Evolutionary conservation across 30 jellyfish, hydroid and myxozoan genomes (phyloP).

Genomic region (Rhopilema esculentum): DNA sequence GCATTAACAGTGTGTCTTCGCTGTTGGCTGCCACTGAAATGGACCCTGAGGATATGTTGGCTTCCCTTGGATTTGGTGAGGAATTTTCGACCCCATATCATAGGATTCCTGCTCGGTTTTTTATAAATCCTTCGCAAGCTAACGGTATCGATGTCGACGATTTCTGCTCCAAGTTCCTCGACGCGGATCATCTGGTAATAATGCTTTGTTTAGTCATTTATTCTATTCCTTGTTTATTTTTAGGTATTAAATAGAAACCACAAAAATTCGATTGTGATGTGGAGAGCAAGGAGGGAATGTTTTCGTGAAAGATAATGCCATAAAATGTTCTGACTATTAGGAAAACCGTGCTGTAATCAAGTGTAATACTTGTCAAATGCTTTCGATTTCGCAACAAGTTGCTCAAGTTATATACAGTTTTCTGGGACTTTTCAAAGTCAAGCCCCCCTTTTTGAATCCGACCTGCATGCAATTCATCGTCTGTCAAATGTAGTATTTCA

Average conservation of each 20-base stretch:
- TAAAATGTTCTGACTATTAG: too few species aligned
- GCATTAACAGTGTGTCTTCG: constrained; percentile 61
- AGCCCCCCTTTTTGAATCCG: too few species aligned
- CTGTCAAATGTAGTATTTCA: too few species aligned
- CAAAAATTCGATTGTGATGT: not conserved
- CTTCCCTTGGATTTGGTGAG: constrained; percentile 62
- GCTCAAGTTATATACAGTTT: too few species aligned
- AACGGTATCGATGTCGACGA: constrained; percentile 66
- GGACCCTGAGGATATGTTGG: constrained; percentile 70
- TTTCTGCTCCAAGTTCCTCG: constrained; percentile 15
- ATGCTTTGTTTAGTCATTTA: not conserved
- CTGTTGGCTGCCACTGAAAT: constrained; percentile 66
- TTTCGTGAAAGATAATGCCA: too few species aligned
- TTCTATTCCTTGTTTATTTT: not conserved
- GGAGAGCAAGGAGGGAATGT: not conserved
- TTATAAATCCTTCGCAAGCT: constrained; percentile 60
- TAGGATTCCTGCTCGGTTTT: constrained; percentile 68
- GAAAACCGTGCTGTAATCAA: too few species aligned
- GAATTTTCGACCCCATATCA: constrained; percentile 23
- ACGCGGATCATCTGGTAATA: constrained; percentile 26
- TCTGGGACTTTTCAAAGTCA: too few species aligned
- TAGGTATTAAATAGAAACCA: not conserved
- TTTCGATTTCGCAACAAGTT: too few species aligned
- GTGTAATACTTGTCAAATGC: too few species aligned
- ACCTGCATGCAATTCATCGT: too few species aligned